Percentiles rank a stretch among this genome's conserved stretches.
These are phyloP conservation scores for Acanthococcus lagerstroemiae DNA, from an alignment of 2,888 invertebrate species.

Conservation along the genomic window DNA sequence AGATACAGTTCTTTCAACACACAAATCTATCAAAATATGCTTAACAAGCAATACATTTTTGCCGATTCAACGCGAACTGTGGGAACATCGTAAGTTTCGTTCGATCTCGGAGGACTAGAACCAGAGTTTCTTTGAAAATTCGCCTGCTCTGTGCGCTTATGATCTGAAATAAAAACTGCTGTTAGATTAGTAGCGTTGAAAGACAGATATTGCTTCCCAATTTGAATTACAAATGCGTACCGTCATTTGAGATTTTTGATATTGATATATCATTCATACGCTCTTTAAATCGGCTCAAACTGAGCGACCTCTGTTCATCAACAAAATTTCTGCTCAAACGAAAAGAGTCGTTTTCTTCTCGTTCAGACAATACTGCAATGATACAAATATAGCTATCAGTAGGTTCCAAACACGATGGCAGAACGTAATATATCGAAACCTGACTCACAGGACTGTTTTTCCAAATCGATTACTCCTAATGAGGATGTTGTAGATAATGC, in stretches of 20 bases:
- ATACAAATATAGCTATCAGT: neutral
- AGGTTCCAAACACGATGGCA: too few relatives aligned
- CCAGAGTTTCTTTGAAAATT: neutral
- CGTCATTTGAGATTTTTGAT: too few relatives aligned
- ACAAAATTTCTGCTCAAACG: neutral
- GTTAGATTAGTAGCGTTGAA: neutral
- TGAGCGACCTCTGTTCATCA: constrained; percentile 1
- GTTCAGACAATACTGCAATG: constrained; percentile 14
- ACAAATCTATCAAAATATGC: too few relatives aligned
- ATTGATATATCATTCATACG: constrained; percentile 13
- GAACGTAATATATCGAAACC: too few relatives aligned
- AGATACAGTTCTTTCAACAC: neutral
- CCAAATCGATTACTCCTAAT: constrained; percentile 14
- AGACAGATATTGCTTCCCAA: too few relatives aligned
- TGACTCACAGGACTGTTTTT: constrained; percentile 15
- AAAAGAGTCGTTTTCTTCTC: neutral
- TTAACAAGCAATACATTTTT: neutral
- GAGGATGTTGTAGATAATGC: constrained; percentile 18
- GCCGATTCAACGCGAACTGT: too few relatives aligned
- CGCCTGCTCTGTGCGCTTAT: neutral
- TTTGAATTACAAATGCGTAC: too few relatives aligned
- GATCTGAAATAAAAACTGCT: neutral
- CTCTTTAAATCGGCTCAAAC: constrained; percentile 3
- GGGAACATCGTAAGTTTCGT: neutral
- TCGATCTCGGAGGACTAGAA: too few relatives aligned